A percentile compares a stretch with the other conserved stretches of the same genome.
Conservation (phyloP, 2,797 vertebrate species). For the Lacerta bilineata region DNA sequence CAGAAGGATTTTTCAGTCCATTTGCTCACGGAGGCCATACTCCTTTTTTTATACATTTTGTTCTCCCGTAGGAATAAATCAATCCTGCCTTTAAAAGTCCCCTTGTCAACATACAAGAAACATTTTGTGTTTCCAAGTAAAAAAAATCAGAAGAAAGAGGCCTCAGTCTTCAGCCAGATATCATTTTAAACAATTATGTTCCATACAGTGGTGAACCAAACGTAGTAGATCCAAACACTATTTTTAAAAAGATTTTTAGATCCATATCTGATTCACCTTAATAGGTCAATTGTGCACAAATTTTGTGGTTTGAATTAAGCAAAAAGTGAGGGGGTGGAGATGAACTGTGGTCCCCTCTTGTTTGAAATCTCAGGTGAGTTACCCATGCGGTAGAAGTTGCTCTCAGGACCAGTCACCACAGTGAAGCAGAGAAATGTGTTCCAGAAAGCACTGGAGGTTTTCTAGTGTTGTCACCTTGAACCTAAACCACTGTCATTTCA, state of each 20-base stretch:
- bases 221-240: neutral
- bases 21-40: slow-evolving; percentile 8
- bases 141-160: slow-evolving; percentile 14
- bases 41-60: slow-evolving; percentile 15
- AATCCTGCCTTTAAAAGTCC: slow-evolving; percentile 12
- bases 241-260: neutral
- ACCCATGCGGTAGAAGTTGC: no score
- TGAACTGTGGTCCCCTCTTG: no score
- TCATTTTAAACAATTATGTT: slow-evolving; percentile 18
- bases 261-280: slow-evolving; percentile 4
- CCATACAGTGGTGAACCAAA: slow-evolving; percentile 9
- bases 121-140: slow-evolving; percentile 26
- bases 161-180: neutral
- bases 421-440: neutral
- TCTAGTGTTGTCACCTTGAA: neutral
- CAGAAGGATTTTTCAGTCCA: neutral
- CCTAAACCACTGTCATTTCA: neutral
- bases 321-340: neutral
- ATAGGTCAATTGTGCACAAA: neutral
- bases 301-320: neutral
- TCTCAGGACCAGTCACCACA: no score
- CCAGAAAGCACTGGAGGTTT: neutral
- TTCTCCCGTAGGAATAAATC: slow-evolving; percentile 16
- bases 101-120: slow-evolving; percentile 10
- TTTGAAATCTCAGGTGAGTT: no score